These are phyloP conservation scores for Stigmatopora nigra DNA, from an alignment of 2,113 vertebrate species.

Conservation along the genomic window DNA sequence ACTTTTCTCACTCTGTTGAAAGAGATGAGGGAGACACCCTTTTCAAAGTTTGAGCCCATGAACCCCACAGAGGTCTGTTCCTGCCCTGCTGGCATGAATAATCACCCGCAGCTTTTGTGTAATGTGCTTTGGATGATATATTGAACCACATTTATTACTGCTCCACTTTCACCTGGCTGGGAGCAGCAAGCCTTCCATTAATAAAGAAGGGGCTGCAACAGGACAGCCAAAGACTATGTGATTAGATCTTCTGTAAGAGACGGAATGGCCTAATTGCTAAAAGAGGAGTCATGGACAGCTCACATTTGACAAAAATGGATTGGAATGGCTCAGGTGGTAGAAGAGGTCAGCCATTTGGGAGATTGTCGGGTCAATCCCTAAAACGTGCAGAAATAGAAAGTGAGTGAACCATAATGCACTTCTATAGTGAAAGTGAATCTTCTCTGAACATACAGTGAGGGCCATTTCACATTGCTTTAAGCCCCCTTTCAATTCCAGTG, in stretches of 20 bases:
- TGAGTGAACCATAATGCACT: not conserved
- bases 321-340: not conserved
- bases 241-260: constrained; percentile 37
- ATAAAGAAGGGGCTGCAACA: constrained; percentile 42
- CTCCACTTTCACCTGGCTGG: constrained; percentile 65
- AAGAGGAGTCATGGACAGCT: constrained; percentile 32
- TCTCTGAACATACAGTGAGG: not conserved
- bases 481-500: not conserved
- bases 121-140: constrained; percentile 69
- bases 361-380: not conserved
- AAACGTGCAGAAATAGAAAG: not conserved
- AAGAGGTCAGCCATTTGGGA: not conserved
- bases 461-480: not conserved
- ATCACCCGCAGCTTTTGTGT: constrained; percentile 63
- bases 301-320: constrained; percentile 19
- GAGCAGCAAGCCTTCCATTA: constrained; percentile 63
- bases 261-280: constrained; percentile 54
- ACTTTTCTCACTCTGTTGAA: constrained; percentile 38
- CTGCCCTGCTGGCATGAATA: constrained; percentile 68
- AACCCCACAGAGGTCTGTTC: constrained; percentile 67
- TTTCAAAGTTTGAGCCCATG: constrained; percentile 67
- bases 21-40: constrained; percentile 62
- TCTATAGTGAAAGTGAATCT: not conserved
- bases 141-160: constrained; percentile 70
- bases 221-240: constrained; percentile 42